phyloP scores from a whole-genome alignment of 2,888 invertebrate genomes.

The Callinectes sapidus region DNA sequence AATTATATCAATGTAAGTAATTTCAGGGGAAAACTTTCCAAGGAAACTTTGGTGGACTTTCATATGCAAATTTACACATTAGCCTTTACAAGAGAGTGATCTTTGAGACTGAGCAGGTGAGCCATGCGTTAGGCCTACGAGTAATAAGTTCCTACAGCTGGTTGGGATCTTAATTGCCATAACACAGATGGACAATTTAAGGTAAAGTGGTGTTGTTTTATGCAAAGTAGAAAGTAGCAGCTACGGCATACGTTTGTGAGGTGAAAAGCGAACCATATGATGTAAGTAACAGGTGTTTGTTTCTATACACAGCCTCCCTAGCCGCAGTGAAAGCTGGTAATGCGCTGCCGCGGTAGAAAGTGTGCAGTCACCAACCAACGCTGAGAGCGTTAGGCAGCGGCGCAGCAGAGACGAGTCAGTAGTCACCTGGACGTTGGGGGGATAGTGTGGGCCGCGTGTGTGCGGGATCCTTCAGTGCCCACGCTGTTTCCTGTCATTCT shows the following conservation, averaged over 20 bases:
- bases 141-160: background rate
- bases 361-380: background rate
- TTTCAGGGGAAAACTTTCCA: no score
- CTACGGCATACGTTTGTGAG: slow-evolving; percentile 9
- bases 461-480: background rate
- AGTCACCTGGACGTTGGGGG: background rate
- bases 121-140: background rate
- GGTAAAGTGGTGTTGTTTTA: background rate
- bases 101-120: no score
- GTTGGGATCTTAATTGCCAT: background rate
- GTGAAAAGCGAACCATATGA: slow-evolving; percentile 34
- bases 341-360: slow-evolving; percentile 3
- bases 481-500: background rate
- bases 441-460: background rate
- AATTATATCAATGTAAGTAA: no score
- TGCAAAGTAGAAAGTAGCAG: slow-evolving; percentile 17
- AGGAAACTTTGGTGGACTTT: background rate
- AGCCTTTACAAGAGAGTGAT: background rate
- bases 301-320: background rate
- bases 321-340: slow-evolving; percentile 17
- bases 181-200: background rate
- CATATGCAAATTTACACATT: background rate
- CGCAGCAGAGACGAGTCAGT: background rate
- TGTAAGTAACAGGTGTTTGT: slow-evolving; percentile 34
- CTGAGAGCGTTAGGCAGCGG: background rate